Evolutionary conservation across 2,888 invertebrate genomes (phyloP).

Genomic region (Nebria salina): DNA sequence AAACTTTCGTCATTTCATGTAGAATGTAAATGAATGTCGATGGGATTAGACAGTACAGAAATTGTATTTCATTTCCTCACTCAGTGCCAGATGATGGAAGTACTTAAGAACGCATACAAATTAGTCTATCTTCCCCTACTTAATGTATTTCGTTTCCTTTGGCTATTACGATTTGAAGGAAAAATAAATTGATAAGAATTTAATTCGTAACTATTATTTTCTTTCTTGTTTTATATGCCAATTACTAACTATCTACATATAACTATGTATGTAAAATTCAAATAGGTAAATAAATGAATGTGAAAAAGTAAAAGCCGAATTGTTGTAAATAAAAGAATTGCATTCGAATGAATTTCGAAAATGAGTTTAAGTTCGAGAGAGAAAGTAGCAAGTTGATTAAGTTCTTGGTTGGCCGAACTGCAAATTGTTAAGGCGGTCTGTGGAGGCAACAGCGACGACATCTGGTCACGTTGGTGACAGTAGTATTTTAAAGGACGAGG

Average conservation of each 20-base stretch:
- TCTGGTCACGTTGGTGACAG: constrained; percentile 21
- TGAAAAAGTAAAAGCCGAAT: background rate
- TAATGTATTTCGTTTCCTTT: background rate
- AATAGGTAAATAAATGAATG: background rate
- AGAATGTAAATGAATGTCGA: constrained; percentile 45
- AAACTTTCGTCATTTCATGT: background rate
- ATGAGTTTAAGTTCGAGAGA: constrained; percentile 52
- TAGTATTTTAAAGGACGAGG: background rate
- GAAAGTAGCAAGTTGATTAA: constrained; percentile 50
- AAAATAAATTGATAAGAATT: background rate
- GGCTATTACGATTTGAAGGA: background rate
- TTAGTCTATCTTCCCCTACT: background rate
- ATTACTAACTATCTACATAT: background rate
- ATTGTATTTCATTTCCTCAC: constrained; percentile 32
- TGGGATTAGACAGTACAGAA: constrained; percentile 41
- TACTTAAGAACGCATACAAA: constrained; percentile 38
- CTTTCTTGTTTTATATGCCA: too few species aligned
- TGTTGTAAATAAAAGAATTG: background rate
- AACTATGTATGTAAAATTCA: background rate
- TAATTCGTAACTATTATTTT: background rate
- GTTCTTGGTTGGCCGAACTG: constrained; percentile 39
- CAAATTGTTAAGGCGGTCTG: constrained; percentile 32
- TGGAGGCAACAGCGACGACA: background rate
- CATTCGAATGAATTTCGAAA: constrained; percentile 32
- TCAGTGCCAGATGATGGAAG: constrained; percentile 16